phyloP scores from a whole-genome alignment of 2,113 vertebrate species.

The Oncorhynchus mykiss region DNA sequence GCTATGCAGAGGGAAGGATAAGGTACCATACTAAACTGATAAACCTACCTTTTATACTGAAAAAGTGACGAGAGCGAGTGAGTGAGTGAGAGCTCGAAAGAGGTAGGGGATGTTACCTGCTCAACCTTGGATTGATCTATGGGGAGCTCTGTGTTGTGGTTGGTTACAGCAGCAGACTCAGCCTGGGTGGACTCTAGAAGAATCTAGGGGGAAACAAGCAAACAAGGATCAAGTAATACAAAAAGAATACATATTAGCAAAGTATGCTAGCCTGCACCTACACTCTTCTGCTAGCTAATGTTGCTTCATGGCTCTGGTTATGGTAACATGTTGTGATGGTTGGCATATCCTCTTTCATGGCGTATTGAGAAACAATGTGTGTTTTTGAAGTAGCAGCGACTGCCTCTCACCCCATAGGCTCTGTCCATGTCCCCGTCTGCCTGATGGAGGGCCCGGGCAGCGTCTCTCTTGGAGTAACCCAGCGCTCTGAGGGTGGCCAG shows the following conservation, averaged over 20 bases:
- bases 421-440: constrained; percentile 78
- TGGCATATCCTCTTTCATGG: too few species aligned
- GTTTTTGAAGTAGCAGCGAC: too few species aligned
- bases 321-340: too few species aligned
- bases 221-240: not conserved
- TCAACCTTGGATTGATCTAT: constrained; percentile 46
- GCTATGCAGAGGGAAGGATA: constrained; percentile 57
- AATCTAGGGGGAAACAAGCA: constrained; percentile 50
- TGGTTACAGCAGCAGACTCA: not conserved
- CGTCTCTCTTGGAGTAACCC: constrained; percentile 81
- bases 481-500: constrained; percentile 76
- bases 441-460: constrained; percentile 78
- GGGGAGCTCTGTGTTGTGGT: constrained; percentile 22
- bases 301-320: too few species aligned
- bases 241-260: too few species aligned
- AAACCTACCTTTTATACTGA: too few species aligned
- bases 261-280: too few species aligned
- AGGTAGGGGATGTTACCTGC: constrained; percentile 54
- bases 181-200: constrained; percentile 54
- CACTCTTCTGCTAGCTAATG: too few species aligned
- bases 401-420: constrained; percentile 78
- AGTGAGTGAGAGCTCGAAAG: not conserved
- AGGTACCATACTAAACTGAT: too few species aligned
- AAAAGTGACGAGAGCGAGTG: not conserved
- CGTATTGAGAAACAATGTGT: too few species aligned